Evolutionary conservation across 1,140 invertebrate species (phyloP), one percentile per base, ranked within the genome.

Genomic region (Steinernema khuongi): DNA sequence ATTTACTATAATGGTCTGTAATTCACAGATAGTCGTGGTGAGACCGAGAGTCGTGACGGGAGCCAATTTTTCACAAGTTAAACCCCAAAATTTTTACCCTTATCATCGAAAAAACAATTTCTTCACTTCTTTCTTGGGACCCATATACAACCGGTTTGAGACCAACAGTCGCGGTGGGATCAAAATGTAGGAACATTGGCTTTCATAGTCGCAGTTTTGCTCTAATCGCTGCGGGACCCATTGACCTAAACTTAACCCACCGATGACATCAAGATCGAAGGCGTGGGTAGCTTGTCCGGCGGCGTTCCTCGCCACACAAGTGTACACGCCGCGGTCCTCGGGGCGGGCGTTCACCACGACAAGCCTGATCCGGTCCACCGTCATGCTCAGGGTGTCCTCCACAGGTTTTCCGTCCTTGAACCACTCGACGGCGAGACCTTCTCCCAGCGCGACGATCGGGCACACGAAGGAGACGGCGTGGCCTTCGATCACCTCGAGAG

Each of bases 251-350:
- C 22, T 14, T 17, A 22, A 60, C 50, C 50, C 19, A 60, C 50
- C 14, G 50, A 60, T 60, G 50, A 60, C 26, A n/a, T 22, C 50
- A 22, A 60, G 50, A 26, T 60, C 50, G 22, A 60, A 60, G 22
- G 11, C 14, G 22, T 60, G 50, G 70, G 33, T 32, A 0, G 67
- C 32, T 70, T 71, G 31, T 30, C 76, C 76, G 26, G 76, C 76
- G 22, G 69, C 44, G 41, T 77, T 77, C 29, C 31, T 71, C 0
- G 68, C 79, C 1, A 79, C 32, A 67, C 79, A 80, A 4, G 69
- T 44, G 32, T 71, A 81, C 17, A 68, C 29, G 1, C 75, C 80
- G 44, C 31, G 19, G 31, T 81, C 73, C 30, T 80, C 77, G 1
- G 44, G 26, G 19, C 32, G 70, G 1, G 75, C 69, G 31, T 78